Conservation (phyloP, 1,140 invertebrate genomes). For the Nephila pilipes region DNA sequence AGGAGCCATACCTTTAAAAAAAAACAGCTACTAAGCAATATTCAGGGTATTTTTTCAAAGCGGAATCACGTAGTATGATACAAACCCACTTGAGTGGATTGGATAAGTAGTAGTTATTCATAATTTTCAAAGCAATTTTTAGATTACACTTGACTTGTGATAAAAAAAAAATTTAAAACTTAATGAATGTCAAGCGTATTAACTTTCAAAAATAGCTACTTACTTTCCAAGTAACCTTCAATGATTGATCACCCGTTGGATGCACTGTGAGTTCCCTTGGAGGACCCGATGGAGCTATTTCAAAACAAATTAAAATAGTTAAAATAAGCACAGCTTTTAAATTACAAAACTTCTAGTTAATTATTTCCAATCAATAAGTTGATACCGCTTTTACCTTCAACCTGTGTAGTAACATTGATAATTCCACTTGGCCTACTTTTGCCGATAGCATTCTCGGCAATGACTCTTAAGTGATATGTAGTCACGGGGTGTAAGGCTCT, state of each 20-base stretch:
- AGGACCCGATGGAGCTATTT: constrained; percentile 78
- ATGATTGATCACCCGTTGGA: constrained; percentile 78
- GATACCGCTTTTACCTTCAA: constrained; percentile 86
- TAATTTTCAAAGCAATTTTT: too few relatives aligned
- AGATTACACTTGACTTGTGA: too few relatives aligned
- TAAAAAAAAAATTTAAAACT: too few relatives aligned
- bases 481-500: constrained; percentile 89
- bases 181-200: too few relatives aligned
- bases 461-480: constrained; percentile 94
- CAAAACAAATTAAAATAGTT: background rate
- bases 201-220: constrained; percentile 5
- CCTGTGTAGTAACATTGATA: constrained; percentile 95
- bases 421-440: constrained; percentile 93
- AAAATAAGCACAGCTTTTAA: background rate
- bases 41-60: too few relatives aligned
- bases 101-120: too few relatives aligned
- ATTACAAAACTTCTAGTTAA: too few relatives aligned
- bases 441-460: constrained; percentile 96
- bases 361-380: background rate
- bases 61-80: too few relatives aligned
- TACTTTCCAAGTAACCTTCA: constrained; percentile 79
- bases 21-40: too few relatives aligned
- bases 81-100: too few relatives aligned
- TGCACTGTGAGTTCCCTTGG: constrained; percentile 74
- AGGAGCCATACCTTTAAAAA: too few relatives aligned